phyloP scores from a whole-genome alignment of 1,140 invertebrate genomes.

The Geopemphigus sp. region DNA sequence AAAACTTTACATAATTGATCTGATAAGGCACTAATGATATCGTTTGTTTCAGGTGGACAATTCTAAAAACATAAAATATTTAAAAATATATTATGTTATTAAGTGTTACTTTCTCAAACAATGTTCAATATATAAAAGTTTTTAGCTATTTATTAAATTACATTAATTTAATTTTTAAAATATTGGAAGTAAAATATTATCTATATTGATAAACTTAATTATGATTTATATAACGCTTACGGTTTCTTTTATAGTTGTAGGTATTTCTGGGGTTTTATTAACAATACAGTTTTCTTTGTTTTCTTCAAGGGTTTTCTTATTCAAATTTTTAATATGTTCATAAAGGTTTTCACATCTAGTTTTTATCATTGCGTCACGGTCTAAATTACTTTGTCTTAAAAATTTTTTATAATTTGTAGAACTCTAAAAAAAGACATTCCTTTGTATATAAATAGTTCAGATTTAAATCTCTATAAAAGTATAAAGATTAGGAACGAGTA shows the following conservation, averaged over 20 bases:
- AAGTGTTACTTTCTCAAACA: too few species aligned
- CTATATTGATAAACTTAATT: too few species aligned
- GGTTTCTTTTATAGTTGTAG: background rate
- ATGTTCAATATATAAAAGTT: too few species aligned
- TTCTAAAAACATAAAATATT: conserved; percentile 12
- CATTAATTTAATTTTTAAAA: too few species aligned
- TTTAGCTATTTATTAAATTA: too few species aligned
- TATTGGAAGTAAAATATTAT: too few species aligned
- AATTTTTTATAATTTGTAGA: conserved; percentile 12
- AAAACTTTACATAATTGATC: conserved; percentile 25
- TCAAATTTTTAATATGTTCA: background rate
- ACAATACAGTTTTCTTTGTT: background rate
- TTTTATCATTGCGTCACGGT: background rate
- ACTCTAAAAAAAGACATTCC: background rate
- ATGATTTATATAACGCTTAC: background rate
- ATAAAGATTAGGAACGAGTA: background rate
- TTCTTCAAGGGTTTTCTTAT: background rate
- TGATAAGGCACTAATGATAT: conserved; percentile 24
- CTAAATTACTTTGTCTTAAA: conserved; percentile 35
- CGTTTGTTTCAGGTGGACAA: conserved; percentile 1
- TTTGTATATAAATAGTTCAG: too few species aligned
- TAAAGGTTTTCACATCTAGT: background rate
- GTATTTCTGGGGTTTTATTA: background rate
- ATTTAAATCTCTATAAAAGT: too few species aligned
- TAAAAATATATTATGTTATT: too few species aligned